Percentiles rank a stretch among this genome's conserved stretches.
Evolutionary conservation across 2,797 vertebrate genomes (phyloP).

Genomic region (Periparus ater): DNA sequence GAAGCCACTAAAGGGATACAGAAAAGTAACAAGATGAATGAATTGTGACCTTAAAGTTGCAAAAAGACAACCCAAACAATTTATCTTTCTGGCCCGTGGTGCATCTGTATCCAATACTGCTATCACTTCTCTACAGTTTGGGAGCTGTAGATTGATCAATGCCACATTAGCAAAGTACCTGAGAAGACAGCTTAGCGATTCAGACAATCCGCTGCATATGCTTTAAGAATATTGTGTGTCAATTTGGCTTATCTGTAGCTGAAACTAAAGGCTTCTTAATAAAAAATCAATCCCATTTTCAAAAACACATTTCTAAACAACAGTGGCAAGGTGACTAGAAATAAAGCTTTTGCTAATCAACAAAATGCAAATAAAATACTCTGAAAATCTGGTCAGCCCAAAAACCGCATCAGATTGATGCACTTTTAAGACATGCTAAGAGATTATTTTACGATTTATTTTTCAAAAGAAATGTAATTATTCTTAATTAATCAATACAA

Average conservation of each 20-base stretch:
- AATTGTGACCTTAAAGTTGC: slow-evolving; percentile 90
- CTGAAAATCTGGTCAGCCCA: background rate
- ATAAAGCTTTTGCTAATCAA: slow-evolving; percentile 39
- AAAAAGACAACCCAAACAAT: slow-evolving; percentile 91
- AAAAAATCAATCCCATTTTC: slow-evolving; percentile 74
- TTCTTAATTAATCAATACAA: too few relatives aligned
- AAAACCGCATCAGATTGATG: background rate
- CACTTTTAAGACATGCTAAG: background rate
- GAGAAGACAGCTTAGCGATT: slow-evolving; percentile 68
- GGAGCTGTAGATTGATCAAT: slow-evolving; percentile 85
- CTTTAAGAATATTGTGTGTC: slow-evolving; percentile 72
- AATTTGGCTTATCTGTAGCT: slow-evolving; percentile 56
- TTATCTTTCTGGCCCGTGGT: slow-evolving; percentile 86
- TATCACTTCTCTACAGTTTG: slow-evolving; percentile 70
- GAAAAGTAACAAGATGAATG: slow-evolving; percentile 91
- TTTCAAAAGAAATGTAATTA: background rate
- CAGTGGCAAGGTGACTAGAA: slow-evolving; percentile 50
- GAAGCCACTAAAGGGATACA: slow-evolving; percentile 90
- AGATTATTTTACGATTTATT: slow-evolving; percentile 7
- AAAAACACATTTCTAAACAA: slow-evolving; percentile 55
- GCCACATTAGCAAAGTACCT: slow-evolving; percentile 78
- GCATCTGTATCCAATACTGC: slow-evolving; percentile 80
- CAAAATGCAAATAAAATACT: background rate
- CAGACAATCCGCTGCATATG: slow-evolving; percentile 60
- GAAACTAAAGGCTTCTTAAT: slow-evolving; percentile 67